Evolutionary conservation across 2,113 vertebrate genomes (phyloP).

Genomic region (Chinchilla lanigera): DNA sequence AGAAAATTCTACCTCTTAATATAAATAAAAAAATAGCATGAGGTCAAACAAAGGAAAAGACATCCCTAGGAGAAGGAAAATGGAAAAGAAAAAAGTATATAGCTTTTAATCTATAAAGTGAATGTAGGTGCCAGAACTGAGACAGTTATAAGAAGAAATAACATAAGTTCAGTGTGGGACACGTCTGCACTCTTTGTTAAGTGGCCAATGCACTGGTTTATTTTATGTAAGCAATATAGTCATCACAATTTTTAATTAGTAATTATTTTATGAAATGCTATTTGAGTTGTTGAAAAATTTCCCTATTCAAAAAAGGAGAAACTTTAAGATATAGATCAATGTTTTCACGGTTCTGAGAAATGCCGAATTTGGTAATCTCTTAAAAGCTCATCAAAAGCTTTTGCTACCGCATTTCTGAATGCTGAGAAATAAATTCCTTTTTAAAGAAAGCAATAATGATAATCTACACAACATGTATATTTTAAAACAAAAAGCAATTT

Average conservation of each 20-base stretch:
- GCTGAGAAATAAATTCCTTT: background rate
- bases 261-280: background rate
- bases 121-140: background rate
- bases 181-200: background rate
- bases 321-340: slow-evolving; percentile 22
- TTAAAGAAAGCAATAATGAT: background rate
- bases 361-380: background rate
- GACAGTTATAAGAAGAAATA: slow-evolving; percentile 2
- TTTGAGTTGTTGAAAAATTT: slow-evolving; percentile 37
- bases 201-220: background rate
- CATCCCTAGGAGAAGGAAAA: slow-evolving; percentile 45
- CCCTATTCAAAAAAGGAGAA: background rate
- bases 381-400: slow-evolving; percentile 23
- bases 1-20: slow-evolving; percentile 55
- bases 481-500: slow-evolving; percentile 42
- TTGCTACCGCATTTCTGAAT: background rate
- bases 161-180: background rate
- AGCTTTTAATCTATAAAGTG: background rate
- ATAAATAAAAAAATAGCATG: slow-evolving; percentile 44
- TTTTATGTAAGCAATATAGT: slow-evolving; percentile 29
- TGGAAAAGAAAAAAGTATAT: background rate
- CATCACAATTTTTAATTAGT: background rate
- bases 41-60: slow-evolving; percentile 34
- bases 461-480: background rate
- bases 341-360: background rate